phyloP scores from a whole-genome alignment of 1,140 invertebrate species.

The Psilanteris sp. region DNA sequence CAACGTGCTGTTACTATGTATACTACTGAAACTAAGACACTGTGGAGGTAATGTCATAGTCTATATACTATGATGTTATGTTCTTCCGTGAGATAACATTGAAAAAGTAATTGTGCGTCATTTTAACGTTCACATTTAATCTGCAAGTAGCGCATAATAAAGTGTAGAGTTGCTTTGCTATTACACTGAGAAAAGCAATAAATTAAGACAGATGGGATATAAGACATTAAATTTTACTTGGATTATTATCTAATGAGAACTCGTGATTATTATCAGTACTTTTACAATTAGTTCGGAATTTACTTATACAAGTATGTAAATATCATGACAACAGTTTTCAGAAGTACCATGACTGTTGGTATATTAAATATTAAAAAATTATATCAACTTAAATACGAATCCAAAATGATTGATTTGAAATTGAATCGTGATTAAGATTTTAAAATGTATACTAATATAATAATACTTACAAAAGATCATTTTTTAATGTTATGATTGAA shows the following conservation, averaged over 20 bases:
- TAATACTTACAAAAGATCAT: too few species aligned
- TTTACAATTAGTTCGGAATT: too few species aligned
- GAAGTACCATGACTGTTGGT: too few species aligned
- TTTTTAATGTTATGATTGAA: too few species aligned
- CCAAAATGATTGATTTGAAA: too few species aligned
- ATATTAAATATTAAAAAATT: too few species aligned
- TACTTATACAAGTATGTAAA: too few species aligned
- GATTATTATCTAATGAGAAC: conserved; percentile 14
- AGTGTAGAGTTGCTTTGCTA: neutral
- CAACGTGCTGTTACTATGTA: conserved; percentile 1
- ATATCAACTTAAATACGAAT: too few species aligned
- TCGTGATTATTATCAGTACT: conserved; percentile 4
- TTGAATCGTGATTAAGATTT: too few species aligned
- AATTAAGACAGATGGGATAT: conserved; percentile 9
- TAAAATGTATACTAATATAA: too few species aligned
- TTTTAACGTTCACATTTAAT: conserved; percentile 19
- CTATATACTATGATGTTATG: neutral
- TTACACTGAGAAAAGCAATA: conserved; percentile 6
- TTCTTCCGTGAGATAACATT: conserved; percentile 4
- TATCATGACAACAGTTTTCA: too few species aligned
- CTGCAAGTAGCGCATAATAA: conserved; percentile 1
- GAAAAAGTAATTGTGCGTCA: conserved; percentile 26
- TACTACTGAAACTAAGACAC: conserved; percentile 20
- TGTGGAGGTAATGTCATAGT: conserved; percentile 12
- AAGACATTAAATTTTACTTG: conserved; percentile 3